These are phyloP conservation scores for Tetramorium parvispinum DNA, from an alignment of 1,140 invertebrate genomes.

Conservation along the genomic window DNA sequence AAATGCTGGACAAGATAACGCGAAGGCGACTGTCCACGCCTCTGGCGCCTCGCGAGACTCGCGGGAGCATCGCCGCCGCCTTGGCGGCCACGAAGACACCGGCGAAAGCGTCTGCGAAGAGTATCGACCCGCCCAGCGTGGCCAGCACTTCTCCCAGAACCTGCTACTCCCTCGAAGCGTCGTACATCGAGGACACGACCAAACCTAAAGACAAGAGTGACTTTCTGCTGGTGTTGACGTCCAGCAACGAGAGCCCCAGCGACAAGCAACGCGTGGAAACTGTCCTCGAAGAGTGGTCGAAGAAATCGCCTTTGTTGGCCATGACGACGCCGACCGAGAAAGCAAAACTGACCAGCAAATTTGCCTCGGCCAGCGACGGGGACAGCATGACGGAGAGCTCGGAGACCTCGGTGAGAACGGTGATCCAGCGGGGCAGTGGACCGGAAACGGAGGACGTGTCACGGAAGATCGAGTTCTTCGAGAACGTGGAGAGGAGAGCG, in stretches of 20 bases:
- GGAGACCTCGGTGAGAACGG: conserved; percentile 89
- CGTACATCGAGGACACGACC: conserved; percentile 81
- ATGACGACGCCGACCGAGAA: conserved; percentile 67
- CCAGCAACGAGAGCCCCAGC: conserved; percentile 79
- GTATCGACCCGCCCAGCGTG: conserved; percentile 29
- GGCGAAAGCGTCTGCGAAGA: conserved; percentile 15
- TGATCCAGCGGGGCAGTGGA: conserved; percentile 84
- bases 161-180: conserved; percentile 86
- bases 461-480: conserved; percentile 93
- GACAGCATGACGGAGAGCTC: conserved; percentile 89
- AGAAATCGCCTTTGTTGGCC: conserved; percentile 73
- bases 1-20: conserved; percentile 89
- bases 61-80: conserved; percentile 87
- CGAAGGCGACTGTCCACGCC: conserved; percentile 85
- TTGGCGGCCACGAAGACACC: conserved; percentile 83
- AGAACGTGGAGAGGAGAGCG: conserved; percentile 86
- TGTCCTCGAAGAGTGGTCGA: conserved; percentile 85
- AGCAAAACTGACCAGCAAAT: conserved; percentile 72
- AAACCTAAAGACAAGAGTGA: conserved; percentile 81
- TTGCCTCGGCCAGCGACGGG: conserved; percentile 87
- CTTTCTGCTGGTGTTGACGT: conserved; percentile 85
- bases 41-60: conserved; percentile 88
- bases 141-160: conserved; percentile 84
- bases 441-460: conserved; percentile 87
- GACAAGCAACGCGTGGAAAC: conserved; percentile 83